These are phyloP conservation scores for Amphipyra tragopoginis DNA, from an alignment of 2,888 invertebrate species.

Conservation along the genomic window DNA sequence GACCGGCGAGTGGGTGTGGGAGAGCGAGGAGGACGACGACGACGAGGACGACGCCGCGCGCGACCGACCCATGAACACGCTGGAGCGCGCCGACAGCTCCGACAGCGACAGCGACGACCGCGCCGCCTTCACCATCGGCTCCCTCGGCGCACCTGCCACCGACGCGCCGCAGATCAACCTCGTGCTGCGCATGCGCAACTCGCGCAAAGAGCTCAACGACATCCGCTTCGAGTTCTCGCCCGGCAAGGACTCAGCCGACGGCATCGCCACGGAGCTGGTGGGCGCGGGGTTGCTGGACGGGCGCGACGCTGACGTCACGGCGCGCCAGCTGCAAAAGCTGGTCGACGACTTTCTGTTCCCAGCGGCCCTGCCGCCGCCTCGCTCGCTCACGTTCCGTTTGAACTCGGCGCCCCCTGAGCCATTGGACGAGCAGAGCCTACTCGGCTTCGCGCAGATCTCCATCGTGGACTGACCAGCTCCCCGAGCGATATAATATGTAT, in stretches of 20 bases:
- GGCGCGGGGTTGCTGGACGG: slow-evolving; percentile 98
- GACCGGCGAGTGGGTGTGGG: slow-evolving; percentile 99
- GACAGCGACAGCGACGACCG: slow-evolving; percentile 89
- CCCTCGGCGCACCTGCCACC: slow-evolving; percentile 74
- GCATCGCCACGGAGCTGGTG: slow-evolving; percentile 98
- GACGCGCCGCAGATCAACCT: slow-evolving; percentile 93
- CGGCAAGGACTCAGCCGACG: slow-evolving; percentile 97
- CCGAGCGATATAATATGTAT: slow-evolving; percentile 49
- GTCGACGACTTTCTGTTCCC: slow-evolving; percentile 91
- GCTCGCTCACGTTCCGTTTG: slow-evolving; percentile 96
- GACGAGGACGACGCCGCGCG: slow-evolving; percentile 86
- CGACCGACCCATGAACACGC: slow-evolving; percentile 91
- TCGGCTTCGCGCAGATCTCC: slow-evolving; percentile 99
- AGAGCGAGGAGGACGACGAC: slow-evolving; percentile 96
- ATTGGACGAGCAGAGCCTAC: slow-evolving; percentile 97
- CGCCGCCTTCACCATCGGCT: slow-evolving; percentile 79
- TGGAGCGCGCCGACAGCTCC: slow-evolving; percentile 90
- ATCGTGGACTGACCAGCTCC: slow-evolving; percentile 93
- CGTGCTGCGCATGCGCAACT: slow-evolving; percentile 97
- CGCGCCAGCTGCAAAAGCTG: slow-evolving; percentile 96
- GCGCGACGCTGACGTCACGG: slow-evolving; percentile 97
- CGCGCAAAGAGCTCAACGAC: slow-evolving; percentile 98
- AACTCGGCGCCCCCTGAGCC: slow-evolving; percentile 92
- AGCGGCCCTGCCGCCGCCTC: slow-evolving; percentile 88
- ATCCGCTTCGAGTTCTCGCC: slow-evolving; percentile 99